These are phyloP conservation scores for Danio albolineatus DNA, from an alignment of 2,797 vertebrate genomes.

Conservation along the genomic window DNA sequence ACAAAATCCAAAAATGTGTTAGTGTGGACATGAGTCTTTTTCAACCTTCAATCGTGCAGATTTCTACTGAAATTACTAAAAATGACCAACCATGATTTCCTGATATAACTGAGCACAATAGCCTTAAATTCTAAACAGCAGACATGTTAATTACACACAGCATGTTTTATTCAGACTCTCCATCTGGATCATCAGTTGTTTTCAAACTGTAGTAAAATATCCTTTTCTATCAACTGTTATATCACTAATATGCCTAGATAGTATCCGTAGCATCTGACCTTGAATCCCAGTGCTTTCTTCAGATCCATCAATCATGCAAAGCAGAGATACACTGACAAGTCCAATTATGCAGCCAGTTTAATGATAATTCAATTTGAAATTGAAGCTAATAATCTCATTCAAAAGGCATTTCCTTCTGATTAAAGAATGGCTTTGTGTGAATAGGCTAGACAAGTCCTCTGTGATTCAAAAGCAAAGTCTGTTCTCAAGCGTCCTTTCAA, in stretches of 20 bases:
- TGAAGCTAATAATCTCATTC: conserved; percentile 37
- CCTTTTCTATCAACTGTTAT: background rate
- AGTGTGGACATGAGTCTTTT: too few species aligned
- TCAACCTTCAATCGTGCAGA: too few species aligned
- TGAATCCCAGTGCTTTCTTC: conserved; percentile 24
- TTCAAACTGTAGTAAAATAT: too few species aligned
- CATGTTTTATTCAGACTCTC: too few species aligned
- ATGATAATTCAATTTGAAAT: conserved; percentile 54
- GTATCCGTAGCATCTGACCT: conserved; percentile 19
- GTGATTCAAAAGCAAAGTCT: conserved; percentile 31
- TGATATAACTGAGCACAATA: too few species aligned
- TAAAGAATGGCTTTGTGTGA: conserved; percentile 33
- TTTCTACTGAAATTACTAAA: too few species aligned
- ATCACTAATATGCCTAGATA: background rate
- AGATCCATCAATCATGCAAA: conserved; percentile 36
- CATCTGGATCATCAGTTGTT: too few species aligned
- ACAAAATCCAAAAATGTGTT: too few species aligned
- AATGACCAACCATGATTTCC: too few species aligned
- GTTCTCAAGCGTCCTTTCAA: conserved; percentile 33
- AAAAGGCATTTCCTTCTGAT: conserved; percentile 37
- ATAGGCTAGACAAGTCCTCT: conserved; percentile 29
- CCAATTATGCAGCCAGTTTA: conserved; percentile 42
- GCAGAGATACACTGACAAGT: conserved; percentile 38
- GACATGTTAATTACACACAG: too few species aligned
- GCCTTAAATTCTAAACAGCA: too few species aligned